Percentiles rank a stretch among this genome's conserved stretches.
phyloP scores from a whole-genome alignment of 2,888 invertebrate genomes.

The Athalia rosae region DNA sequence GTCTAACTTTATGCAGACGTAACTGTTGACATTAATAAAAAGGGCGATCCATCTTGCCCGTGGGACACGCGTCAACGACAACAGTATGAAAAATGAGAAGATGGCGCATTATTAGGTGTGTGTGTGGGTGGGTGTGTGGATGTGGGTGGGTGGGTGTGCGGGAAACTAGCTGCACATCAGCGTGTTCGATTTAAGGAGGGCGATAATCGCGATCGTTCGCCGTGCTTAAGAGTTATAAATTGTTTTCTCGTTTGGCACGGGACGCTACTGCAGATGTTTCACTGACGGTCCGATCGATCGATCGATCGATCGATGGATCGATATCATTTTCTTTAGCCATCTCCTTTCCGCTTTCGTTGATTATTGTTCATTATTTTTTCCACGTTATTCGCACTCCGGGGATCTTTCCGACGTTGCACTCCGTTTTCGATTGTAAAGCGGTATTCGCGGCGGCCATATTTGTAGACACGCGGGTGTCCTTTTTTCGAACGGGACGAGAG shows the following conservation, averaged over 20 bases:
- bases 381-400: constrained; percentile 4
- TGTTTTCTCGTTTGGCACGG: constrained; percentile 31
- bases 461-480: no score
- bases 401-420: constrained; percentile 12
- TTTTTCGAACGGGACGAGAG: no score
- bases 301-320: constrained; percentile 9
- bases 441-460: no score
- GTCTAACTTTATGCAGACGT: neutral
- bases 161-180: neutral
- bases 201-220: neutral
- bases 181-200: constrained; percentile 26
- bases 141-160: no score
- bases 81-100: constrained; percentile 35
- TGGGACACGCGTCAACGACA: constrained; percentile 19
- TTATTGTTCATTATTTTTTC: no score
- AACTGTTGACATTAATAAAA: constrained; percentile 20
- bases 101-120: constrained; percentile 6
- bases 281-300: neutral
- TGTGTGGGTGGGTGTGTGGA: no score
- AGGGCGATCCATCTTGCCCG: constrained; percentile 25
- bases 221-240: constrained; percentile 38
- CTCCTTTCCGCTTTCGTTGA: constrained; percentile 3
- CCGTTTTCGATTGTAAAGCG: no score
- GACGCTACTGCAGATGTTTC: neutral
- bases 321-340: no score